Evolutionary conservation across 2,888 invertebrate species (phyloP), one percentile per base, ranked within the genome.

Genomic region (Sepiola atlantica): DNA sequence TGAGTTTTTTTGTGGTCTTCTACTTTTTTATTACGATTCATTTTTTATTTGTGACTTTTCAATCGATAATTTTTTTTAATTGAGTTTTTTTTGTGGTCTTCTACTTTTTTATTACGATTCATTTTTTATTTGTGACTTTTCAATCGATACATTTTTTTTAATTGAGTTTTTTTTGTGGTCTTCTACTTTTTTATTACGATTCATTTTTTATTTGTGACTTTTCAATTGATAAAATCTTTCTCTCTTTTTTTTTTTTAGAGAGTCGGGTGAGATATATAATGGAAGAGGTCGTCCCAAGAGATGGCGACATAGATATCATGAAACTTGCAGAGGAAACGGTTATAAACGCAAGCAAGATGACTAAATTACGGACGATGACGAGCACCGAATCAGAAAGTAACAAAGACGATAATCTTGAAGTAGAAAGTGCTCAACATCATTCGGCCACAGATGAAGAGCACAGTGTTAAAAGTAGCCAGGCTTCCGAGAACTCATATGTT

Each of bases 181-280:
- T n/a, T n/a, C n/a, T n/a, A n/a, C n/a, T n/a, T n/a, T n/a, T n/a
- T n/a, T n/a, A n/a, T n/a, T n/a, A 28, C n/a, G 28, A 77, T 14
- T 0, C n/a, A n/a, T 0, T 61, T 28, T 61, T 61, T 61, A 6
- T 61, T 61, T 61, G 61, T 61, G 8, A 61, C 8, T 24, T 61
- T 61, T 6, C 28, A 61, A 77, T n/a, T 77, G n/a, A 77, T n/a
- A n/a, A 12, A 32, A 77, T n/a, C 28, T 55, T 28, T 32, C 0
- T 92, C 28, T 21, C 24, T 90, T 90, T 92, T 55, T 6, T 55
- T 92, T 32, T 54, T 21, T 14, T 20, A 92, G 92, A 92, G 55
- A 92, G 92, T 92, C 92, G 92, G n/a, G 92, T 92, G 92, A 35
- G 92, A 21, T 92, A 92, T 92, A 92, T 92, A 18, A 92, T 92